Conservation (phyloP, 2,797 vertebrate species). For the Aldrovandia affinis region DNA sequence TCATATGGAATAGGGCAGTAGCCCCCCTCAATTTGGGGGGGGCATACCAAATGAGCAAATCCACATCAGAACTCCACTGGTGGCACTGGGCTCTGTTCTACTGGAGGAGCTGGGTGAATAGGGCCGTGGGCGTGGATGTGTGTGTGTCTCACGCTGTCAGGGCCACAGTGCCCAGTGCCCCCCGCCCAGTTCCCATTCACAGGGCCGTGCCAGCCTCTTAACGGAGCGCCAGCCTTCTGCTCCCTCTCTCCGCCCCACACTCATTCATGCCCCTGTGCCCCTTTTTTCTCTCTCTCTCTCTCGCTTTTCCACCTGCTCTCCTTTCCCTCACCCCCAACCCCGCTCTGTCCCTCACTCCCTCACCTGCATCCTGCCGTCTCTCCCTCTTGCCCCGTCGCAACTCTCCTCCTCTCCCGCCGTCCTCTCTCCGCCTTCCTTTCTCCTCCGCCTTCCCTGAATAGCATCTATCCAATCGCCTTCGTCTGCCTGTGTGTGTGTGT, state of each 20-base stretch:
- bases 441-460: conserved; percentile 21
- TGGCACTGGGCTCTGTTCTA: too few relatives aligned
- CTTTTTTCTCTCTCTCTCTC: not conserved
- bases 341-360: not conserved
- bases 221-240: not conserved
- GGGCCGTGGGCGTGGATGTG: not conserved
- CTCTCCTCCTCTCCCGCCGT: not conserved
- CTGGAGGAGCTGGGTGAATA: not conserved
- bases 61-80: too few relatives aligned
- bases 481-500: conserved; percentile 26
- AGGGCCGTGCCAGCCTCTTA: not conserved
- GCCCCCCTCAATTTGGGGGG: too few relatives aligned
- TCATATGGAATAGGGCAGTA: too few relatives aligned
- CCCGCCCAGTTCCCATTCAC: not conserved
- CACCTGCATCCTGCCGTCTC: not conserved
- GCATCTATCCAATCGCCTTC: conserved; percentile 26
- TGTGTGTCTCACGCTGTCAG: conserved; percentile 15
- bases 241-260: not conserved
- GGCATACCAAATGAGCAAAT: too few relatives aligned
- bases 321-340: not conserved
- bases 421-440: not conserved
- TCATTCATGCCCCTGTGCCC: conserved; percentile 1
- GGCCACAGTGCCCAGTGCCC: conserved; percentile 44
- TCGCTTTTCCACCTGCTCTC: not conserved
- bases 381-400: not conserved